phyloP scores from a whole-genome alignment of 2,888 invertebrate species.

The Marronus borbonicus region DNA sequence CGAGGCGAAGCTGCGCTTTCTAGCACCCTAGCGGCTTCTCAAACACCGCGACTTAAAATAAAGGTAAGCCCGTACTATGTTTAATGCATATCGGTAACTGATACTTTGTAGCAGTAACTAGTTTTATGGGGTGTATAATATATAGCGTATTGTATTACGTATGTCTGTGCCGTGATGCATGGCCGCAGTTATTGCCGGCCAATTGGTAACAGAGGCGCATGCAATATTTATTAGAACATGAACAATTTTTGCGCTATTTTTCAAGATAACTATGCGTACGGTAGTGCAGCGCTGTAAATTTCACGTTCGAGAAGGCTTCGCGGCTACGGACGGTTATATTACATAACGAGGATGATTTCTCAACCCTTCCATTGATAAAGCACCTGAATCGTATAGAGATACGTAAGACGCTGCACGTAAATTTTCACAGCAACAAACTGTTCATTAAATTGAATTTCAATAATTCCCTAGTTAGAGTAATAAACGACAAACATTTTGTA shows the following conservation, averaged over 20 bases:
- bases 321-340: constrained; percentile 16
- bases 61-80: constrained; percentile 58
- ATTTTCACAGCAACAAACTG: neutral
- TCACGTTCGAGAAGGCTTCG: constrained; percentile 16
- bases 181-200: constrained; percentile 66
- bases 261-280: constrained; percentile 32
- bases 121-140: constrained; percentile 69
- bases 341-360: constrained; percentile 39
- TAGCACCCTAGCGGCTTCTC: constrained; percentile 66
- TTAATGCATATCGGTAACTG: constrained; percentile 60
- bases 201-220: constrained; percentile 64
- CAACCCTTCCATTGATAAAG: constrained; percentile 34
- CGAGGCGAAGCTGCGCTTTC: constrained; percentile 64
- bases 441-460: constrained; percentile 4
- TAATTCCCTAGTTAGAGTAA: neutral
- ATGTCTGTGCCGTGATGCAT: constrained; percentile 67
- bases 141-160: constrained; percentile 68
- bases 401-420: neutral
- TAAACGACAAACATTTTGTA: too few species aligned
- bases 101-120: constrained; percentile 65
- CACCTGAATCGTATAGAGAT: neutral
- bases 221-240: constrained; percentile 65
- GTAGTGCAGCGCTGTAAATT: constrained; percentile 37
- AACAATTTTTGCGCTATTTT: constrained; percentile 50
- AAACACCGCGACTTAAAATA: constrained; percentile 63